Base-by-base conservation (phyloP, 1,140 invertebrate species). In the Dolichoris vasculosae region DNA sequence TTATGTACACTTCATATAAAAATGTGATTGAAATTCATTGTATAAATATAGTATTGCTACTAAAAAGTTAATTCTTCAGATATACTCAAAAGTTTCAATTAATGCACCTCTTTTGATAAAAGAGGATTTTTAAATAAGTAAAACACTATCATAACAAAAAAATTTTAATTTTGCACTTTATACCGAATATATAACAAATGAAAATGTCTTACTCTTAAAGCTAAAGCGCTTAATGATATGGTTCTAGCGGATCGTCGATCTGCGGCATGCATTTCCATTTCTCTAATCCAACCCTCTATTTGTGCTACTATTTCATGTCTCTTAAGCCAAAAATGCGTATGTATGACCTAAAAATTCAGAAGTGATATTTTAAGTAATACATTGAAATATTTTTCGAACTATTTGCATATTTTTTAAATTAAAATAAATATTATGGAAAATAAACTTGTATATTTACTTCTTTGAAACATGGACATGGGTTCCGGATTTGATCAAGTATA, bases 271-370 rank as follows among this genome's bases (percentile, higher is more conserved):
- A 94, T 93, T 90, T 97, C 97, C 91, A 98, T 95, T 88, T 99
- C 97, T 82, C 95, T 95, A 88, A 98, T 97, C 98, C 98, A 99
- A 84, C 95, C 95, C 90, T 98, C 96, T 85, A 98, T 96, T 92
- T 98, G 98, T 84, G 95, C 94, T 90, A 98, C 95, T 87, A 99
- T 97, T 93, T 99, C 97, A 88, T 98, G 95, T 48, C 97, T 95
- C 91, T 99, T 99, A 86, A 99, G 94, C 97, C 98, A 99, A 91
- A 99, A 99, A 93, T 99, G 98, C 73, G 97, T 96, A 87, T 97
- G 96, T 88, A 99, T 97, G 23, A 99, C 97, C 96, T 98, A 91
- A 15, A 76, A 51, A 23, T n/a, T n/a, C n/a, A n/a, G n/a, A n/a
- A n/a, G n/a, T n/a, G n/a, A n/a, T n/a, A n/a, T n/a, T n/a, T n/a